A percentile compares a stretch with the other conserved stretches of the same genome.
These are phyloP conservation scores for Pseudorectes ferrugineus DNA, from an alignment of 2,113 vertebrate genomes.

Conservation along the genomic window DNA sequence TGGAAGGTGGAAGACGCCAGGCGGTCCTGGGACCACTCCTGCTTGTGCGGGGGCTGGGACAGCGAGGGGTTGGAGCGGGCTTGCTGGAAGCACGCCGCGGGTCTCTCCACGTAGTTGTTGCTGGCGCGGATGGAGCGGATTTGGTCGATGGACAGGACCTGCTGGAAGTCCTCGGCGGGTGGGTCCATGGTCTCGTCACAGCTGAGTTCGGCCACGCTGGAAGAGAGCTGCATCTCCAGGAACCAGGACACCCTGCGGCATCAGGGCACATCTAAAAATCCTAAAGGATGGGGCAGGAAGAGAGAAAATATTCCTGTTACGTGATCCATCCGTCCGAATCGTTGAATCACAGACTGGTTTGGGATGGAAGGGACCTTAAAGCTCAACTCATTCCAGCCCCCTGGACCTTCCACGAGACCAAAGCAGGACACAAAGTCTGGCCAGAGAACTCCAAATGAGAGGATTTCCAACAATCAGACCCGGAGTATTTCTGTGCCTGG, in stretches of 20 bases:
- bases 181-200: constrained; percentile 80
- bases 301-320: not conserved
- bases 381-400: not conserved
- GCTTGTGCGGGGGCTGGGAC: constrained; percentile 72
- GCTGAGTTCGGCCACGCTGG: constrained; percentile 58
- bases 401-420: not conserved
- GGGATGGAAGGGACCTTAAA: not conserved
- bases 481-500: not conserved
- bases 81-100: constrained; percentile 72
- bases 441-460: not conserved
- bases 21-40: constrained; percentile 67
- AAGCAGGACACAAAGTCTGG: not conserved
- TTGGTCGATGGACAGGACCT: constrained; percentile 92
- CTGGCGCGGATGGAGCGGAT: constrained; percentile 89
- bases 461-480: not conserved
- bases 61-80: constrained; percentile 80
- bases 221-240: constrained; percentile 69
- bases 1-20: constrained; percentile 64
- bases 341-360: not conserved
- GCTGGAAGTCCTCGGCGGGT: constrained; percentile 82
- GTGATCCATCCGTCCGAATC: accelerated
- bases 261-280: constrained; percentile 90
- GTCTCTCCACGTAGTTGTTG: constrained; percentile 97
- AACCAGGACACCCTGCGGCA: constrained; percentile 20
- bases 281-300: constrained; percentile 62